phyloP scores from a whole-genome alignment of 2,888 invertebrate genomes.

The Chrysolina oricalcia region DNA sequence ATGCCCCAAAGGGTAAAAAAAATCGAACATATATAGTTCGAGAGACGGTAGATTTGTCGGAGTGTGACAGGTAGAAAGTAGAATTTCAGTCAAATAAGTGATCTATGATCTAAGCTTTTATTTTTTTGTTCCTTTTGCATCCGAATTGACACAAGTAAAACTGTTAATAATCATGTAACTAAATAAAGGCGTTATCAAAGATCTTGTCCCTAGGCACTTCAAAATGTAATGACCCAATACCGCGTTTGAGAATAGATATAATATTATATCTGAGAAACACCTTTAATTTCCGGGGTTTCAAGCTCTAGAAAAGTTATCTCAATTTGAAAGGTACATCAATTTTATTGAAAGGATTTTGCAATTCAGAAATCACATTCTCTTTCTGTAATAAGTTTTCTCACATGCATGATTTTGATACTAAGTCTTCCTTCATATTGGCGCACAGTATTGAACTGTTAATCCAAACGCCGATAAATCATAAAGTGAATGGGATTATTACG shows the following conservation, averaged over 20 bases:
- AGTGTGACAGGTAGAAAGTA: too few species aligned
- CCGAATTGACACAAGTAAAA: too few species aligned
- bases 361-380: background rate
- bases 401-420: background rate
- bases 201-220: too few species aligned
- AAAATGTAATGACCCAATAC: too few species aligned
- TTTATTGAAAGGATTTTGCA: background rate
- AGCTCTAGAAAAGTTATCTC: background rate
- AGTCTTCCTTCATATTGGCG: background rate
- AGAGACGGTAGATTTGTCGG: too few species aligned
- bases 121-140: too few species aligned
- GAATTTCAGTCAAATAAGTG: too few species aligned
- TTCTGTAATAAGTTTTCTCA: background rate
- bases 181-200: too few species aligned
- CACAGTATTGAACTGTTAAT: background rate
- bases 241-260: background rate
- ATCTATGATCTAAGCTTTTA: too few species aligned
- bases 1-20: too few species aligned
- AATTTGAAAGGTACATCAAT: background rate
- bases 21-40: too few species aligned
- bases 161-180: too few species aligned
- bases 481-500: background rate
- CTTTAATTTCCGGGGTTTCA: background rate
- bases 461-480: slow-evolving; percentile 2
- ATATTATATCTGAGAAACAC: background rate